A percentile compares a stretch with the other conserved stretches of the same genome.
Evolutionary conservation across 2,113 vertebrate species (phyloP).

Genomic region (Callipepla squamata): DNA sequence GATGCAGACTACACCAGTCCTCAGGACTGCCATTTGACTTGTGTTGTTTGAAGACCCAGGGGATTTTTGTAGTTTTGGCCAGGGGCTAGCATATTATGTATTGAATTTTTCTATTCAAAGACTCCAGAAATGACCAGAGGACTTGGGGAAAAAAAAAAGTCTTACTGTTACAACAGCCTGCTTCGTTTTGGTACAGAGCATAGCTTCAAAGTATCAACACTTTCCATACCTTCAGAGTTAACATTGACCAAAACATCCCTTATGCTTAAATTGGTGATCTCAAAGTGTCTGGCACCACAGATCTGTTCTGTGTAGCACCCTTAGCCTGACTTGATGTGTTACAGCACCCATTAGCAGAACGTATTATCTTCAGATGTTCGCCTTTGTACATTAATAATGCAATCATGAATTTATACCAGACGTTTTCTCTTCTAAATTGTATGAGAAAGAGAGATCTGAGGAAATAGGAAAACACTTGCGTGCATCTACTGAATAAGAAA

Average conservation of each 20-base stretch:
- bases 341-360: slow-evolving; percentile 56
- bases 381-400: slow-evolving; percentile 56
- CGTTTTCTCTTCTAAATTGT: not conserved
- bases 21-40: not conserved
- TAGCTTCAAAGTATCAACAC: not conserved
- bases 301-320: slow-evolving; percentile 16
- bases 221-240: not conserved
- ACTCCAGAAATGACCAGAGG: not conserved
- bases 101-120: not conserved
- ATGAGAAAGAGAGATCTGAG: not conserved
- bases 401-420: slow-evolving; percentile 28
- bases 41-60: not conserved
- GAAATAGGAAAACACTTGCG: not conserved
- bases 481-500: not conserved
- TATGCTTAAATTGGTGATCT: slow-evolving; percentile 34
- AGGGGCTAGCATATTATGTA: not conserved
- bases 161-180: not conserved
- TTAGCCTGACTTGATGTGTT: slow-evolving; percentile 59
- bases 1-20: not conserved
- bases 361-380: slow-evolving; percentile 54
- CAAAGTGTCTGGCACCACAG: not conserved
- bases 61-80: not conserved
- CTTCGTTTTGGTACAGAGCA: not conserved
- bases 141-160: not conserved
- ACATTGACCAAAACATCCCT: slow-evolving; percentile 49